Base-by-base conservation (phyloP, 2,888 invertebrate species). In the Tridacna gigas region DNA sequence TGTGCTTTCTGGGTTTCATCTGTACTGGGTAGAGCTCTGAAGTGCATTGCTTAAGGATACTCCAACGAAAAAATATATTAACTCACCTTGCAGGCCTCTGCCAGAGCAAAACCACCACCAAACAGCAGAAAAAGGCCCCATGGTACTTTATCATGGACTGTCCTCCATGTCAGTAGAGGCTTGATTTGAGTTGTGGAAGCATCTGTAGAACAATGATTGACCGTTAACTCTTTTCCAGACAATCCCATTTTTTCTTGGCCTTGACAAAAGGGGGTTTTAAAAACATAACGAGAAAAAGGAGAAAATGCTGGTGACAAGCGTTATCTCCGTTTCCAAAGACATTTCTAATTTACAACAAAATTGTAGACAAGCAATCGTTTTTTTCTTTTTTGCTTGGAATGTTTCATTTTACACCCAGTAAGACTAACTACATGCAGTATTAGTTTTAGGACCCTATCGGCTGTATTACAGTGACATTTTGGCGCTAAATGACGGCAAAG, bases 101-200 rank as follows among this genome's bases (percentile, higher is more conserved):
- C 98, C 79, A 98, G 96, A 0, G 98, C 98, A 95, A 98, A 98
- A 0, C 98, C 98, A 37, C 98, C 98, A 67, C 94, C 94, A 67
- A 98, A 96, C 74, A 98, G 96, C 91, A 98, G 96, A 56, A 98
- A 96, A 9, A 98, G 96, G 61, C 98, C 97, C 98, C 98, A 98
- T 7, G 98, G 98, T 86, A 98, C 96, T 93, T 97, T 97, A 77
- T 97, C 96, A 93, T 98, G 97, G 37, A 98, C 96, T 67, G 97
- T 97, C 86, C 97, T 97, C 98, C 98, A 98, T 12, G 97, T 97
- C 74, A 98, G 96, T 26, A 98, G 95, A 0, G 97, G 96, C 0
- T 83, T 80, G 22, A 84, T 47, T 51, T 71, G n/a, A 15, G 48
- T 71, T 12, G 47, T 71, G 20, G 51, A 9, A 20, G 51, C 48